Conservation (phyloP, 2,113 vertebrate species). For the Melanotaenia duboulayi region DNA sequence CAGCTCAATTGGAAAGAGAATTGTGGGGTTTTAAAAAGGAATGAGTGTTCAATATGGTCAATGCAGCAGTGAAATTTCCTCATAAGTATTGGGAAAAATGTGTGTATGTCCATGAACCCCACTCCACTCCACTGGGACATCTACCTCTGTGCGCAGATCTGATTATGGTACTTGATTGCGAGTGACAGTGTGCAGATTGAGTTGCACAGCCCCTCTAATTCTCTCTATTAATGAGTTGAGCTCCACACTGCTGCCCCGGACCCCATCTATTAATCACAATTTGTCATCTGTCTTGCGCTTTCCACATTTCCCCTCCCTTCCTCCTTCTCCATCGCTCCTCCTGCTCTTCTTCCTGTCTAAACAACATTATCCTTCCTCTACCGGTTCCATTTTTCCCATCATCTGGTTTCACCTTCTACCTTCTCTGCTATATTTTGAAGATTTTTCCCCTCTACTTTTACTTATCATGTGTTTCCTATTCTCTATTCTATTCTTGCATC, state of each 20-base stretch:
- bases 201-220: constrained; percentile 84
- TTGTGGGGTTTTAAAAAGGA: constrained; percentile 6
- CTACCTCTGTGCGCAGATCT: constrained; percentile 73
- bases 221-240: constrained; percentile 86
- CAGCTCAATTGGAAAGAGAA: constrained; percentile 8
- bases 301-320: constrained; percentile 32
- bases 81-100: constrained; percentile 11
- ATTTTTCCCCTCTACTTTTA: constrained; percentile 24
- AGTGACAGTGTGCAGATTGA: constrained; percentile 86
- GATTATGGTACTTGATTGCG: constrained; percentile 82
- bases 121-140: constrained; percentile 26
- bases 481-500: constrained; percentile 51
- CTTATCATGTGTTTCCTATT: background rate
- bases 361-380: constrained; percentile 39
- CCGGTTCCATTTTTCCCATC: constrained; percentile 46
- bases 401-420: constrained; percentile 35
- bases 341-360: constrained; percentile 9
- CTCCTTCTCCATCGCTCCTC: background rate
- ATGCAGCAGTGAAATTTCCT: constrained; percentile 17
- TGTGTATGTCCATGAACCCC: constrained; percentile 21
- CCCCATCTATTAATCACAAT: constrained; percentile 88
- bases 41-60: constrained; percentile 38
- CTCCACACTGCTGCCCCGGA: constrained; percentile 83
- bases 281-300: constrained; percentile 81
- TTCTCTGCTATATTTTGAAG: constrained; percentile 37